phyloP scores from a whole-genome alignment of 2,797 vertebrate genomes.

The Gallinago solitaria region DNA sequence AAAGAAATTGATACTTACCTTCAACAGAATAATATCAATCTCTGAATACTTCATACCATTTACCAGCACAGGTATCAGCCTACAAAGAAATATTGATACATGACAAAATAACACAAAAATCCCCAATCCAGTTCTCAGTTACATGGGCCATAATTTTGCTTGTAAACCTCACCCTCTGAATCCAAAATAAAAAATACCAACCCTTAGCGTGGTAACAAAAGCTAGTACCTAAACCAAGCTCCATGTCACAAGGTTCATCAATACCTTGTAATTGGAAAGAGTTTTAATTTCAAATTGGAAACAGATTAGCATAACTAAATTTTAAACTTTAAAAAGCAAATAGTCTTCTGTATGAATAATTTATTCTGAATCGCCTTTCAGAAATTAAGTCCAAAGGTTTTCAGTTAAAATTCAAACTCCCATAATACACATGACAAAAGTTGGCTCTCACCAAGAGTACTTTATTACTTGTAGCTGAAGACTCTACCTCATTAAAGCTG shows the following conservation, averaged over 20 bases:
- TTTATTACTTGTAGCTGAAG: neutral
- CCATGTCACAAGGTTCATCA: neutral
- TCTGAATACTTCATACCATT: constrained; percentile 99
- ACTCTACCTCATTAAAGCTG: neutral
- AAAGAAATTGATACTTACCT: constrained; percentile 81
- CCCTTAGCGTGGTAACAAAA: neutral
- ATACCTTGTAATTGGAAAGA: neutral
- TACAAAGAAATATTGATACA: constrained; percentile 62
- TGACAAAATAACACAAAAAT: neutral
- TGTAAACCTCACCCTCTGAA: neutral
- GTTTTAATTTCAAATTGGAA: neutral
- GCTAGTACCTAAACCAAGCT: neutral
- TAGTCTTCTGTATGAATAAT: neutral
- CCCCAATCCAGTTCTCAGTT: neutral
- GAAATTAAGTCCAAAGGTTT: neutral
- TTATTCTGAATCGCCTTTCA: neutral
- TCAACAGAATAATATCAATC: constrained; percentile 97
- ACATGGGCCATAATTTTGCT: neutral
- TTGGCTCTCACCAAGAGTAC: neutral
- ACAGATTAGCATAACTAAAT: neutral
- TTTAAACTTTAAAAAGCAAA: neutral
- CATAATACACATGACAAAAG: fast-evolving
- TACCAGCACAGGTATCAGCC: constrained; percentile 93
- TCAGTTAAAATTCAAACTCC: neutral
- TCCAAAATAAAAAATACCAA: neutral